Evolutionary conservation across 2,797 vertebrate genomes (phyloP), one percentile per base, ranked within the genome.

Genomic region (Ambastaia sidthimunki): DNA sequence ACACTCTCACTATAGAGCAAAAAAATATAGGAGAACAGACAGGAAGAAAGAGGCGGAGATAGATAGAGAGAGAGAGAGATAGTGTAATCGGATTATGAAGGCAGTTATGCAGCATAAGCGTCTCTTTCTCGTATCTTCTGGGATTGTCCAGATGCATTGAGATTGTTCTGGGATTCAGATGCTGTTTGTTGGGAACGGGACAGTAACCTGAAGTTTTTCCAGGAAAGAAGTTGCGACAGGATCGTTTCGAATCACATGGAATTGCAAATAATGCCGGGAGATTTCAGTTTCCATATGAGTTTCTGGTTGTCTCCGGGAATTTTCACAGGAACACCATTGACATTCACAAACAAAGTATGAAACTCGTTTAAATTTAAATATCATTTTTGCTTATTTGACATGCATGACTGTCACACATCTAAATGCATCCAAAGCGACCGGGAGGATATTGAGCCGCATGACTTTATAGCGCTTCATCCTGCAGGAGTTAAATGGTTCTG

Each of bases 41-140:
- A 60, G 48, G 55, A 63, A 55, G 67, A 81, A n/a, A 55, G 28
- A 28, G 78, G 76, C 55, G 59, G 67, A 57, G 77, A 62, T 25
- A 74, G 55, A 66, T 72, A 75, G 31, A 63, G 80, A 37, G 76
- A 44, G 81, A 55, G 69, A 50, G 72, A 79, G 65, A 6, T 69
- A 77, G 85, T 88, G 63, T 94, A 95, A 96, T 94, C 94, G 92
- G 95, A 94, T 96, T 96, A 96, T 41, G 80, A 48, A 87, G 84
- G 87, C 83, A 63, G 80, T 90, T 92, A 68, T 90, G 75, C 80
- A 78, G 52, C 73, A 28, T 31, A n/a, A 16, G 62, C 69, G 90
- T 78, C 82, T 86, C 75, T 89, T 71, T 89, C 86, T 83, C 80
- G 88, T 83, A 75, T 81, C 76, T 79, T 78, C 82, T 78, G 52